Evolutionary conservation across 2,888 invertebrate genomes (phyloP), one percentile per base, ranked within the genome.

Genomic region (Drosophila ustulata): DNA sequence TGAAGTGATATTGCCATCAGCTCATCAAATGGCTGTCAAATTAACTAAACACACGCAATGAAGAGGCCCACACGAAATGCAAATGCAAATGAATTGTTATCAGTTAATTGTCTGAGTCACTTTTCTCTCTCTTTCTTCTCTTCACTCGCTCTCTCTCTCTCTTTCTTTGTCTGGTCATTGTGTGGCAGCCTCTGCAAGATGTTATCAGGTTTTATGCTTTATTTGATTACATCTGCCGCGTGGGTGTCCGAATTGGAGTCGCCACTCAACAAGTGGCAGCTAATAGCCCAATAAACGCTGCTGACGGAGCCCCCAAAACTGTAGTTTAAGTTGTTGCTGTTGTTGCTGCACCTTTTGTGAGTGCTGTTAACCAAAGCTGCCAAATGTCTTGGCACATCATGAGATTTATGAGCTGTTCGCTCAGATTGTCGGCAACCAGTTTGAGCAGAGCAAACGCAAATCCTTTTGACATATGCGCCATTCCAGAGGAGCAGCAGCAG

Each of bases 51-150:
- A 75, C 87, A 46, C 64, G 50, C 69, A 53, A 11, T 56, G 68
- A 47, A 28, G 25, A 41, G 51, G 26, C 77, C 77, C 88, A 76
- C 82, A 68, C 66, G 82, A 64, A 71, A 80, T 79, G 76, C 80
- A 82, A 83, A 83, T 83, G 88, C 80, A 82, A 83, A 83, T 83
- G 88, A 88, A 67, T 70, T 73, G 75, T 88, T 88, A 88, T 85
- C 83, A 88, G 80, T 71, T 63, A 71, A 86, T 78, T 70, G 78
- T 66, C 34, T 23, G 63, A 53, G 71, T 39, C 57, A 39, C 55
- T 46, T 63, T 43, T 51, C 39, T 43, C 32, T 7, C 4, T 41
- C n/a, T 43, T 49, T n/a, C 49, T 46, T 56, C 6, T 11, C 23
- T 59, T 9, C 45, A 7, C n/a, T 30, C 18, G 18, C 18, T 18